Base-by-base conservation (phyloP, 2,113 vertebrate species). In the Salvelinus namaycush region DNA sequence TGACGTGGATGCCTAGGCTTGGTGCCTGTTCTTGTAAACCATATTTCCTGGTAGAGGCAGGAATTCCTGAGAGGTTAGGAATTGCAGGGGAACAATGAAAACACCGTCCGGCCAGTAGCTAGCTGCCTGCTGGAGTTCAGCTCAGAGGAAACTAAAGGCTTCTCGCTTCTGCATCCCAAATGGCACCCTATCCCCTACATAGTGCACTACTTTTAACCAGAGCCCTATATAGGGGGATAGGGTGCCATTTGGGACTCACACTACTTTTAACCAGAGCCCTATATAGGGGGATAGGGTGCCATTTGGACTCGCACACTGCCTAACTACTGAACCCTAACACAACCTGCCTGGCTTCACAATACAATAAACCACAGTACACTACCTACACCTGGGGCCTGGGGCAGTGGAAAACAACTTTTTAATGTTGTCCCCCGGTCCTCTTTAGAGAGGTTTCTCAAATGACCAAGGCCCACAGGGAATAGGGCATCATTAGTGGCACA, bases 1-100 rank as follows among this genome's bases (percentile, higher is more conserved):
- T 84, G 87, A 85, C 73, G 51, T 62, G 62, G 78, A 76, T 78
- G 49, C 76, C 83, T 81, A 69, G 84, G 89, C 88, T 85, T 73
- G 79, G 80, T 89, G 87, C 88, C 87, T 82, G 86, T 81, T 84
- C 87, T 88, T 92, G 89, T 88, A 85, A 92, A 86, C 82, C 86
- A 90, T 92, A 92, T 93, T 93, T 95, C 92, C 94, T 93, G 91
- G 80, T 86, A 83, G 82, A 93, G 51, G 51, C 51, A 54, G 89
- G 91, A 92, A 92, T 91, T 94, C 93, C 87, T 87, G 86, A 51
- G 90, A 92, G 90, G 84, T 85, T 92, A 83, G 89, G 87, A 91
- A 92, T 89, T 85, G 83, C 83, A 82, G 81, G 78, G 85, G 89
- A 93, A 92, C 92, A 92, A 92, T 91, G 86, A 83, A 82, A 54